A percentile compares a stretch with the other conserved stretches of the same genome.
These are phyloP conservation scores for Platyscelio sp. DNA, from an alignment of 2,888 invertebrate species.

Conservation along the genomic window DNA sequence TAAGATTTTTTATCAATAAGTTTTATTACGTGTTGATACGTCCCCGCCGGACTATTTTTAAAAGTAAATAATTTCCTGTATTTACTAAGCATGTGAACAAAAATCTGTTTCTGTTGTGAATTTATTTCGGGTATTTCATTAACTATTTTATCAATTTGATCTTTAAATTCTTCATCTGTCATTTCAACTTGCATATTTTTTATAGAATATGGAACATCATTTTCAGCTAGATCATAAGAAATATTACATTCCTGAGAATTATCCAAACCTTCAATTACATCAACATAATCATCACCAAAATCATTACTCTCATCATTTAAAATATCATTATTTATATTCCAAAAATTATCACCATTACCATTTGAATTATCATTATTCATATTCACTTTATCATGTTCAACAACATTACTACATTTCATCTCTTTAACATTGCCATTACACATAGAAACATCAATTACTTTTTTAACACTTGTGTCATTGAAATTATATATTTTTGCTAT, in stretches of 20 bases:
- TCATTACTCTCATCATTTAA: too few species aligned
- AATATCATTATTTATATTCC: background rate
- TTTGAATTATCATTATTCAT: background rate
- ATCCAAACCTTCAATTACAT: too few species aligned
- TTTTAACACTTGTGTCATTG: background rate
- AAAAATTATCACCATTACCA: background rate
- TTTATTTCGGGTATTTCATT: constrained; percentile 10
- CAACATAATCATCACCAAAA: background rate
- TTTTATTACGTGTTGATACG: constrained; percentile 6
- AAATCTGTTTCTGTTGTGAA: background rate
- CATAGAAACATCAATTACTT: background rate
- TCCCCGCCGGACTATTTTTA: constrained; percentile 62
- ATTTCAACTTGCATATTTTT: background rate
- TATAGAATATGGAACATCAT: background rate
- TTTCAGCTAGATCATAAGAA: too few species aligned
- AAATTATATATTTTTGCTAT: background rate
- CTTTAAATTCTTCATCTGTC: constrained; percentile 31
- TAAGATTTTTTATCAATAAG: constrained; percentile 1
- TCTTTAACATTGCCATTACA: background rate
- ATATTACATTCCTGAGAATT: too few species aligned
- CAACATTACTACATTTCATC: background rate
- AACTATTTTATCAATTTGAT: constrained; percentile 2
- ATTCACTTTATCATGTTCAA: background rate
- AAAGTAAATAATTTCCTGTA: constrained; percentile 65
- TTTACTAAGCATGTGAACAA: background rate